These are phyloP conservation scores for Rhinoderma darwinii DNA, from an alignment of 2,113 vertebrate genomes.

Conservation along the genomic window DNA sequence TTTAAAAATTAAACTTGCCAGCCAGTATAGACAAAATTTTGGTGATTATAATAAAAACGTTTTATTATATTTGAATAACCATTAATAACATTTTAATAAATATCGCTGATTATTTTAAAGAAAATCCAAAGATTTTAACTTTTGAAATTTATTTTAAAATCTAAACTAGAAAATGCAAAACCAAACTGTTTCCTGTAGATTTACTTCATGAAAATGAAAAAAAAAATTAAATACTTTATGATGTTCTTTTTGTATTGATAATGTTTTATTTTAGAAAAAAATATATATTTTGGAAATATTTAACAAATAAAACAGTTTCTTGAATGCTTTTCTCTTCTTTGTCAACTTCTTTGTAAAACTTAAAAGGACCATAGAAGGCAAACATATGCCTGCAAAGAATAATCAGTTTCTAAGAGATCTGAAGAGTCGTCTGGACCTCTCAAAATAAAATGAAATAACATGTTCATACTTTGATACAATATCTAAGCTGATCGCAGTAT, in stretches of 20 bases:
- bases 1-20: too few species aligned
- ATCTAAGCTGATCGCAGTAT: too few species aligned
- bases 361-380: constrained; percentile 14
- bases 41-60: too few species aligned
- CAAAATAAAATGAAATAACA: neutral
- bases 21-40: too few species aligned
- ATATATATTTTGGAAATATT: neutral
- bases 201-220: neutral
- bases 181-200: neutral
- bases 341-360: neutral
- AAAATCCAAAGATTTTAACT: too few species aligned
- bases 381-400: constrained; percentile 20
- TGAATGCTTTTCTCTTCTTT: constrained; percentile 3
- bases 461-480: too few species aligned
- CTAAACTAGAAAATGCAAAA: too few species aligned
- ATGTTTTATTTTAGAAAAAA: neutral
- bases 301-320: constrained; percentile 11
- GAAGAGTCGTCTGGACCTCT: neutral
- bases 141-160: too few species aligned
- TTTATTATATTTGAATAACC: too few species aligned
- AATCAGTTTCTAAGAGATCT: neutral
- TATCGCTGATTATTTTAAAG: too few species aligned
- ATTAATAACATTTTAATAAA: too few species aligned
- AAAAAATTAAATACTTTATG: neutral
- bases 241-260: neutral